Conservation (phyloP, 2,888 invertebrate species). For the Globia sparganii region DNA sequence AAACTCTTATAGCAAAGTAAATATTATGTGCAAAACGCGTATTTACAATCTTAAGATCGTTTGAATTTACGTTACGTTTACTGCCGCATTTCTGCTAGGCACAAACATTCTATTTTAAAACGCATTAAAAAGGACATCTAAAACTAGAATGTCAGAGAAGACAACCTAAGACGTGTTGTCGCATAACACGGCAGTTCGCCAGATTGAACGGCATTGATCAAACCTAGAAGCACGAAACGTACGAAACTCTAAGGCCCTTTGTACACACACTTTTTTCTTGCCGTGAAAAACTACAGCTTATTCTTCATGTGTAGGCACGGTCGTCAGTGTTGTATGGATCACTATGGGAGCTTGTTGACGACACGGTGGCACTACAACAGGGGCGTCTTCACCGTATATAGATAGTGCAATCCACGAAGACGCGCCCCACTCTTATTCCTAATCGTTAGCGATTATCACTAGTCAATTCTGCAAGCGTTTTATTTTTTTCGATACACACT, state of each 20-base stretch:
- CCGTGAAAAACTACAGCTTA: not conserved
- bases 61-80: not conserved
- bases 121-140: not conserved
- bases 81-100: not conserved
- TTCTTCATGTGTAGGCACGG: not conserved
- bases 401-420: too few species aligned
- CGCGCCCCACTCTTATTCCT: too few species aligned
- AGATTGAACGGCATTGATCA: conserved; percentile 41
- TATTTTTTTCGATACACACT: too few species aligned
- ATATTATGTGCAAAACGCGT: not conserved
- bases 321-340: not conserved
- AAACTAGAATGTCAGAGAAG: conserved; percentile 6
- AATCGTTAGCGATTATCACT: too few species aligned
- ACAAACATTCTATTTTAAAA: not conserved
- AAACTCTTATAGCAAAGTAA: not conserved
- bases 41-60: not conserved
- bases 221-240: conserved; percentile 20
- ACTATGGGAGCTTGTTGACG: too few species aligned
- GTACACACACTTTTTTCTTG: not conserved
- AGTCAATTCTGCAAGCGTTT: too few species aligned
- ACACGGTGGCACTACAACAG: not conserved
- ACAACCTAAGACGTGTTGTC: conserved; percentile 19
- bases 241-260: conserved; percentile 6
- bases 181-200: conserved; percentile 31
- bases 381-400: too few species aligned